These are phyloP conservation scores for Sycophila texana DNA, from an alignment of 2,888 invertebrate species.

Conservation along the genomic window DNA sequence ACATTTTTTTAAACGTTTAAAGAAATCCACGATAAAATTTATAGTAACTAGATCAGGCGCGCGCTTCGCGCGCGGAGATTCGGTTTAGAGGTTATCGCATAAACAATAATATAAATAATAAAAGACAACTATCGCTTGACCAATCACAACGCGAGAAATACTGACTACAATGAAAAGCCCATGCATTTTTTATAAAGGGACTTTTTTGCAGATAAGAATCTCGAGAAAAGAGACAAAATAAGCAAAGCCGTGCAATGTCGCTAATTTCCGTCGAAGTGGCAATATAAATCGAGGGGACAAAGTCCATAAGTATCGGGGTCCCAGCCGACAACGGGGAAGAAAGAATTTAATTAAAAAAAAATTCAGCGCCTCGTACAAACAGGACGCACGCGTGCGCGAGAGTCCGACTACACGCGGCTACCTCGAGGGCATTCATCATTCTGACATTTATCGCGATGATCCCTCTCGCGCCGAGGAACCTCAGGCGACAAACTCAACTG, in stretches of 20 bases:
- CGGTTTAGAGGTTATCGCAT: too few species aligned
- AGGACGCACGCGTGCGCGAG: not conserved
- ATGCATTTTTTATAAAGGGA: too few species aligned
- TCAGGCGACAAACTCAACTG: conserved; percentile 49
- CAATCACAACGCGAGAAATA: too few species aligned
- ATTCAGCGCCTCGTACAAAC: not conserved
- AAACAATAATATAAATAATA: too few species aligned
- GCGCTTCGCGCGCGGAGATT: too few species aligned
- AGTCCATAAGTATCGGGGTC: conserved; percentile 9
- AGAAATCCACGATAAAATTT: too few species aligned
- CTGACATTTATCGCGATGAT: conserved; percentile 52
- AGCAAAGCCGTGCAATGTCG: not conserved
- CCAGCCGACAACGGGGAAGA: too few species aligned
- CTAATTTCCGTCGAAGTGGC: conserved; percentile 25
- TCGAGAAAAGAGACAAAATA: not conserved
- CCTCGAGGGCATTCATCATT: conserved; percentile 42
- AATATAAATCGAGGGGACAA: conserved; percentile 30
- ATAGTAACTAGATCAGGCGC: too few species aligned
- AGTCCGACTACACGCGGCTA: not conserved
- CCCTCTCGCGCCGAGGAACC: conserved; percentile 12
- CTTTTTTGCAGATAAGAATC: not conserved
- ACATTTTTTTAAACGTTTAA: too few species aligned
- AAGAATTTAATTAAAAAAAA: conserved; percentile 55
- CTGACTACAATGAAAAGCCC: too few species aligned
- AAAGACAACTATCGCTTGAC: too few species aligned